These are phyloP conservation scores for Trochalopteron elliotii DNA, from an alignment of 2,113 vertebrate species.

Conservation along the genomic window DNA sequence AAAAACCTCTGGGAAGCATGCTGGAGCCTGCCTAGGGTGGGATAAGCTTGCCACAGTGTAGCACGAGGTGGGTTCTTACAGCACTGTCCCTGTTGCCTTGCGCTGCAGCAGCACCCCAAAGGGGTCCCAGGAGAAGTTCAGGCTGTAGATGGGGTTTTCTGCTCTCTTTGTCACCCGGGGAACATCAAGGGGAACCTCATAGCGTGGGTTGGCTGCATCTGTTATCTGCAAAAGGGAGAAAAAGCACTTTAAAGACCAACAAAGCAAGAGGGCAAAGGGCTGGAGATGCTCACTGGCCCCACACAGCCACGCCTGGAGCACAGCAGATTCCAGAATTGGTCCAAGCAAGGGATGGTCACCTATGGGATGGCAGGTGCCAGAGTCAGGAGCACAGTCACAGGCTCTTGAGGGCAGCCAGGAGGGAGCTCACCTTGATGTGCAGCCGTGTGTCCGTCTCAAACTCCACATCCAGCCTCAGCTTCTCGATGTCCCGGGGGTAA, in stretches of 20 bases:
- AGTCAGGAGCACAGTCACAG: background rate
- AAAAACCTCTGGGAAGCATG: background rate
- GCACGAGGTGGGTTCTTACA: slow-evolving; percentile 62
- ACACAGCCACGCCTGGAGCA: background rate
- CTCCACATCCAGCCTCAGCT: slow-evolving; percentile 75
- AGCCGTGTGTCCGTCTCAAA: slow-evolving; percentile 79
- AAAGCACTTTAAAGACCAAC: rapidly evolving
- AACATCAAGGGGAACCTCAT: slow-evolving; percentile 79
- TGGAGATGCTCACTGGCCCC: background rate
- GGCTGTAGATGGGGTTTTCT: slow-evolving; percentile 67
- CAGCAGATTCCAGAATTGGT: background rate
- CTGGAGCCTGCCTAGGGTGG: background rate
- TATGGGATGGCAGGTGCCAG: background rate
- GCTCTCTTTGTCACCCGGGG: slow-evolving; percentile 70
- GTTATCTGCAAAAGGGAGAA: slow-evolving; percentile 71
- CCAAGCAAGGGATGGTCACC: background rate
- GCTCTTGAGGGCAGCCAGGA: background rate
- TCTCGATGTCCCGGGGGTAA: slow-evolving; percentile 82
- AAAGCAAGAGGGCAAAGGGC: background rate
- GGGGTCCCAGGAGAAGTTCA: slow-evolving; percentile 77
- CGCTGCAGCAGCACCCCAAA: slow-evolving; percentile 79
- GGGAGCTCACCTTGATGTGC: slow-evolving; percentile 78
- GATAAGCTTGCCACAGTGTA: background rate
- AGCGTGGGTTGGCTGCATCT: slow-evolving; percentile 73
- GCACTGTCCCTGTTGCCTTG: slow-evolving; percentile 62